These are phyloP conservation scores for Drosophila navojoa DNA, from an alignment of 1,140 invertebrate species.

Conservation along the genomic window DNA sequence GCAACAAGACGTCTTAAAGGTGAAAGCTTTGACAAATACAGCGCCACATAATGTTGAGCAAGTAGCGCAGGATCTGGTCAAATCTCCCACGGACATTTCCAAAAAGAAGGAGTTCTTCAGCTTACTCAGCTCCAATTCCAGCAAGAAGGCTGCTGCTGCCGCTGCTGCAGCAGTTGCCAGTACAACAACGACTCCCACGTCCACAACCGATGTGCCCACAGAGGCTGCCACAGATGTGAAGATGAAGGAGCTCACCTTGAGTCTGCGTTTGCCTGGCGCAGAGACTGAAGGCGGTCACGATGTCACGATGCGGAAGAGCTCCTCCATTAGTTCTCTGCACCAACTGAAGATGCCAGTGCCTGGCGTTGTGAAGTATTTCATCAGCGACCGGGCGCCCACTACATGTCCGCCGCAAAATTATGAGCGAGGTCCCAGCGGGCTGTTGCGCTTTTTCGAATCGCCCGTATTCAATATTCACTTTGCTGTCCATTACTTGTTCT, in stretches of 20 bases:
- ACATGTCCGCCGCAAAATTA: constrained; percentile 54
- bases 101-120: constrained; percentile 83
- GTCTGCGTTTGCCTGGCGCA: constrained; percentile 63
- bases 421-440: constrained; percentile 85
- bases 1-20: constrained; percentile 26
- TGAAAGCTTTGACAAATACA: constrained; percentile 2
- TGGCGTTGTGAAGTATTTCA: constrained; percentile 82
- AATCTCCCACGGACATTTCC: constrained; percentile 79
- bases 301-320: constrained; percentile 58
- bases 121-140: constrained; percentile 74
- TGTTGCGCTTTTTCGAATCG: constrained; percentile 97
- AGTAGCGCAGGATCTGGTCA: constrained; percentile 58
- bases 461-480: constrained; percentile 99
- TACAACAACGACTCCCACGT: constrained; percentile 50
- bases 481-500: constrained; percentile 98
- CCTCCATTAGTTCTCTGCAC: constrained; percentile 74
- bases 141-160: constrained; percentile 74
- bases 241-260: constrained; percentile 65
- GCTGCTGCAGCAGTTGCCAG: constrained; percentile 64
- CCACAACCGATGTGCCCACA: constrained; percentile 20
- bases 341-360: constrained; percentile 80
- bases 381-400: constrained; percentile 64
- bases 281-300: constrained; percentile 39
- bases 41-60: constrained; percentile 18
- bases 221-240: constrained; percentile 31